phyloP scores from a whole-genome alignment of 2,113 vertebrate genomes.

The Clinocottus analis region DNA sequence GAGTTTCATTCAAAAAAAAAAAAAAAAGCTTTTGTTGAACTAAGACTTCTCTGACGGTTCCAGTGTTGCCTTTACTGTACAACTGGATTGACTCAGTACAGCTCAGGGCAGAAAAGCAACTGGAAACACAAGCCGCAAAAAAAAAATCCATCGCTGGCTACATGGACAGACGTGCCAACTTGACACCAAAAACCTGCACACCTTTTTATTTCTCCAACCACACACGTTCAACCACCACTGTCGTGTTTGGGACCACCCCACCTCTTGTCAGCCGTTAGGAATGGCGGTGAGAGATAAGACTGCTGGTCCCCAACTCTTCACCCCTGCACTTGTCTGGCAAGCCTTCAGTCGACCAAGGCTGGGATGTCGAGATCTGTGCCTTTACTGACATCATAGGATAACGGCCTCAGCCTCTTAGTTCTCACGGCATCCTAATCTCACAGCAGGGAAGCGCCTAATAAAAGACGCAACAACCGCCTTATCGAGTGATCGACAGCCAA shows the following conservation, averaged over 20 bases:
- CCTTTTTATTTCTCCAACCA: slow-evolving; percentile 20
- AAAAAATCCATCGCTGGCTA: slow-evolving; percentile 8
- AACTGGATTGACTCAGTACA: slow-evolving; percentile 24
- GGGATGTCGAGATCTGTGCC: slow-evolving; percentile 52
- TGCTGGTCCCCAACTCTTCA: slow-evolving; percentile 52
- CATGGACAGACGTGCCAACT: neutral
- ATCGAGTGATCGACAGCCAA: slow-evolving; percentile 55
- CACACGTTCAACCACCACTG: slow-evolving; percentile 17
- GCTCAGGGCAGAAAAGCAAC: slow-evolving; percentile 17
- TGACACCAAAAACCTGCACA: neutral
- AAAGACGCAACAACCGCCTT: slow-evolving; percentile 35
- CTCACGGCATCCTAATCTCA: slow-evolving; percentile 63
- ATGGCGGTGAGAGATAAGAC: slow-evolving; percentile 71
- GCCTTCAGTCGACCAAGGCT: slow-evolving; percentile 39
- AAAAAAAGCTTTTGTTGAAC: slow-evolving; percentile 20
- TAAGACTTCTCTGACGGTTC: slow-evolving; percentile 47
- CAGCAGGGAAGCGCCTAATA: slow-evolving; percentile 49
- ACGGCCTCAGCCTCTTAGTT: slow-evolving; percentile 41
- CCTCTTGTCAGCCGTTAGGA: slow-evolving; percentile 49
- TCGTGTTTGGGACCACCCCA: slow-evolving; percentile 15
- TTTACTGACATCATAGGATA: slow-evolving; percentile 40
- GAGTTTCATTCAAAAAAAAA: slow-evolving; percentile 45
- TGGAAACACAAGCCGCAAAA: too few relatives aligned
- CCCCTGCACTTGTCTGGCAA: slow-evolving; percentile 31
- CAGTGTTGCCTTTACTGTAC: slow-evolving; percentile 7